A percentile compares a stretch with the other conserved stretches of the same genome.
Evolutionary conservation across 2,797 vertebrate genomes (phyloP).

Genomic region (Crypturellus tataupa): DNA sequence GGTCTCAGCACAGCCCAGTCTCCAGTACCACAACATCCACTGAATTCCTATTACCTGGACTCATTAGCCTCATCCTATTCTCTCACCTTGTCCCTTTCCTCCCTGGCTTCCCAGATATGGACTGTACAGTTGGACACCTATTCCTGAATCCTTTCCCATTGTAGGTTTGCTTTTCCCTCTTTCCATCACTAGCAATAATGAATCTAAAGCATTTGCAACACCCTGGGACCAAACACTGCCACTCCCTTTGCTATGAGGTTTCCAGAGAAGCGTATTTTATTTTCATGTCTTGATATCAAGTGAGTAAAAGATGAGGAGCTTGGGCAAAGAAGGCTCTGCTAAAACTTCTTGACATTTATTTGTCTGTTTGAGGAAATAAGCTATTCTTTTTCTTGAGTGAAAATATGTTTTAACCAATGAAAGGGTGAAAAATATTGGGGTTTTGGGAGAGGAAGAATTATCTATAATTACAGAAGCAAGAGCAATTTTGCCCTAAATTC

Average conservation of each 20-base stretch:
- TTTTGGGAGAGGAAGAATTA: fast-evolving
- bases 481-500: not conserved
- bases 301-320: not conserved
- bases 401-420: not conserved
- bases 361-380: not conserved
- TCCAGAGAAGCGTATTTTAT: not conserved
- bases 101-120: not conserved
- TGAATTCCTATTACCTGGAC: fast-evolving
- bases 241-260: not conserved
- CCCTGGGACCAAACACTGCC: not conserved
- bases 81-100: not conserved
- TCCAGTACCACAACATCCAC: not conserved
- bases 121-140: not conserved
- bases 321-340: not conserved
- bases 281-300: not conserved
- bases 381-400: not conserved
- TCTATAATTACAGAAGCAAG: not conserved
- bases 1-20: not conserved
- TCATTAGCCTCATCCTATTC: not conserved
- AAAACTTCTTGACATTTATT: not conserved
- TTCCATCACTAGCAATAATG: not conserved
- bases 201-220: not conserved
- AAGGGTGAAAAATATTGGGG: not conserved
- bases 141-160: not conserved
- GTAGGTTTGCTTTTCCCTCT: not conserved